A percentile compares a stretch with the other conserved stretches of the same genome.
phyloP scores from a whole-genome alignment of 2,797 vertebrate species.

The Pangasius larnaudii region DNA sequence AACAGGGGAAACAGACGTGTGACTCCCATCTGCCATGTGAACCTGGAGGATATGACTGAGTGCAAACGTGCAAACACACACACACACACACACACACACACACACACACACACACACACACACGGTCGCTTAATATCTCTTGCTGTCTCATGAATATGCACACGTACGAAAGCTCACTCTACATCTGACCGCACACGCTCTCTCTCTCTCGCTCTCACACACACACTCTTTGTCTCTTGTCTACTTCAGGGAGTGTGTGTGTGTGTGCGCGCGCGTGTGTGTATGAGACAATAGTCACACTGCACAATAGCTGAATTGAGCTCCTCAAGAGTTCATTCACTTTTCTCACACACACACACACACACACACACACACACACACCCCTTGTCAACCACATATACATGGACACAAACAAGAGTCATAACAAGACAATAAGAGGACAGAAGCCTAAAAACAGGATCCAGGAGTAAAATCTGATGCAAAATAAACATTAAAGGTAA shows the following conservation, averaged over 20 bases:
- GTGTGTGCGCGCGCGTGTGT: neutral
- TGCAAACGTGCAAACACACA: conserved; percentile 52
- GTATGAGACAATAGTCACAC: conserved; percentile 64
- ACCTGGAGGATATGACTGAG: conserved; percentile 53
- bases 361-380: neutral
- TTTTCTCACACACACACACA: conserved; percentile 63
- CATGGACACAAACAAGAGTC: neutral
- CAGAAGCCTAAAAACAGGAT: neutral
- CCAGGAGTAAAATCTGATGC: neutral
- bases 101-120: conserved; percentile 18
- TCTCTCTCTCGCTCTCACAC: neutral
- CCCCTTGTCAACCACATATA: conserved; percentile 60
- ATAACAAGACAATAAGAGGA: neutral
- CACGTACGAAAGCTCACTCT: neutral
- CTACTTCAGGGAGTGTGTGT: neutral
- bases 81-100: conserved; percentile 15
- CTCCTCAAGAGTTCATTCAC: conserved; percentile 58
- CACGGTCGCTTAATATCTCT: neutral
- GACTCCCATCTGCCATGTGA: conserved; percentile 63
- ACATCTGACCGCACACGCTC: conserved; percentile 18
- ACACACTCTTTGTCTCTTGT: conserved; percentile 13
- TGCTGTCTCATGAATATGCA: conserved; percentile 22
- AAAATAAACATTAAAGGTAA: neutral
- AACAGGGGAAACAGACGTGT: conserved; percentile 53
- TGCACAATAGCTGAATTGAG: conserved; percentile 63